phyloP scores from a whole-genome alignment of 2,888 invertebrate species.

The Oscheius myriophilus region DNA sequence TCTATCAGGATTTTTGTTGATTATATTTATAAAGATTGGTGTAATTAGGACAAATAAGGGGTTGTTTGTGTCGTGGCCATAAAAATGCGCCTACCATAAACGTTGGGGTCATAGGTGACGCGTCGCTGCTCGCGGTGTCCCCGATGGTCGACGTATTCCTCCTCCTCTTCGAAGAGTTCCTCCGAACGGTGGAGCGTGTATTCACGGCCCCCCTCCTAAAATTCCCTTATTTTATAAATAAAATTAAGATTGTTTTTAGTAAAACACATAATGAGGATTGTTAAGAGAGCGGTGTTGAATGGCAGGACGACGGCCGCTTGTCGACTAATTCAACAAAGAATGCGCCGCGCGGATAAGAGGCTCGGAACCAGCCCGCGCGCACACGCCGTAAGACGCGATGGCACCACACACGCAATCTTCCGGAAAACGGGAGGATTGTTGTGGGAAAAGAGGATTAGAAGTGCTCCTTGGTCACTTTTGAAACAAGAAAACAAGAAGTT shows the following conservation, averaged over 20 bases:
- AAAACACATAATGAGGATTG: background rate
- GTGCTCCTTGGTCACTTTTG: background rate
- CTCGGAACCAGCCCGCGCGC: slow-evolving; percentile 26
- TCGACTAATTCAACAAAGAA: slow-evolving; percentile 33
- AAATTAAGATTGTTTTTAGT: background rate
- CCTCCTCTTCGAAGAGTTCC: slow-evolving; percentile 49
- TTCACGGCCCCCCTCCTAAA: slow-evolving; percentile 37
- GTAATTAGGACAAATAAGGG: no score
- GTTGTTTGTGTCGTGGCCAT: no score
- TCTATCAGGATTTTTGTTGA: no score
- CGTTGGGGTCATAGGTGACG: slow-evolving; percentile 22
- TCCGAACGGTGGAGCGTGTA: slow-evolving; percentile 43
- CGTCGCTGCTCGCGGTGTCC: slow-evolving; percentile 34
- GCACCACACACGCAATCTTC: slow-evolving; percentile 20
- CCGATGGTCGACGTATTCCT: slow-evolving; percentile 45
- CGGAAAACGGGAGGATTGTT: background rate
- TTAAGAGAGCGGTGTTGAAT: background rate
- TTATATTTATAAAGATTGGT: no score
- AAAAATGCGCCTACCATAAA: slow-evolving; percentile 4
- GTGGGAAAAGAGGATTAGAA: background rate
- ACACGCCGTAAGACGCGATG: slow-evolving; percentile 26
- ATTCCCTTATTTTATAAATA: background rate
- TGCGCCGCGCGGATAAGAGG: slow-evolving; percentile 23
- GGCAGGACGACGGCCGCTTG: slow-evolving; percentile 13
- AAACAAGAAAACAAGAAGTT: background rate